A percentile compares a stretch with the other conserved stretches of the same genome.
These are phyloP conservation scores for Pseudeuparius sepicola DNA, from an alignment of 2,888 invertebrate genomes.

Conservation along the genomic window DNA sequence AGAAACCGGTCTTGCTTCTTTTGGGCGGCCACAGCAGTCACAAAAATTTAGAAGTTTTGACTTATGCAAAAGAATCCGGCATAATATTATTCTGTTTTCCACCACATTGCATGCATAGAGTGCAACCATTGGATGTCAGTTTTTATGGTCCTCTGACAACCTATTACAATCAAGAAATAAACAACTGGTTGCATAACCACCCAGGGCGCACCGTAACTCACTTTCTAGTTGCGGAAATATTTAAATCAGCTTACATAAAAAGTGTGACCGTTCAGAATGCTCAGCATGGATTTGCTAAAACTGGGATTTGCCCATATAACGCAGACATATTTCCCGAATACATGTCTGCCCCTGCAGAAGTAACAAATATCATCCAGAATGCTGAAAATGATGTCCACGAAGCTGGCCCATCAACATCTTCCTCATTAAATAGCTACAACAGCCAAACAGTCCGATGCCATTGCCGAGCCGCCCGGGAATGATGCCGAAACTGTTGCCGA, in stretches of 20 bases:
- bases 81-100: constrained; percentile 30
- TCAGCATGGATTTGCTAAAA: constrained; percentile 23
- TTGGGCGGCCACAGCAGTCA: constrained; percentile 29
- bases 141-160: constrained; percentile 29
- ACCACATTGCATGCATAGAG: constrained; percentile 29
- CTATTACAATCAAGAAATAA: constrained; percentile 27
- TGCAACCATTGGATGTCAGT: constrained; percentile 30
- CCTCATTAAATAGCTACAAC: constrained; percentile 2
- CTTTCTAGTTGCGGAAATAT: constrained; percentile 26
- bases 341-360: constrained; percentile 26
- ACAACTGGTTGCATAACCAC: constrained; percentile 26
- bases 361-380: constrained; percentile 18
- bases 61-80: constrained; percentile 19
- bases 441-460: too few relatives aligned
- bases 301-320: constrained; percentile 21
- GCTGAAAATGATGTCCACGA: constrained; percentile 2
- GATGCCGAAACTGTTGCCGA: constrained; percentile 1
- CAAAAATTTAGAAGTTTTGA: constrained; percentile 11
- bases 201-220: constrained; percentile 28
- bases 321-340: constrained; percentile 24
- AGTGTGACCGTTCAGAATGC: constrained; percentile 25
- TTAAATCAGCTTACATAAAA: constrained; percentile 27
- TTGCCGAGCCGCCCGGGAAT: constrained; percentile 1
- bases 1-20: constrained; percentile 2
- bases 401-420: constrained; percentile 2